These are phyloP conservation scores for Lucifuga dentata DNA, from an alignment of 2,113 vertebrate species.

Conservation along the genomic window DNA sequence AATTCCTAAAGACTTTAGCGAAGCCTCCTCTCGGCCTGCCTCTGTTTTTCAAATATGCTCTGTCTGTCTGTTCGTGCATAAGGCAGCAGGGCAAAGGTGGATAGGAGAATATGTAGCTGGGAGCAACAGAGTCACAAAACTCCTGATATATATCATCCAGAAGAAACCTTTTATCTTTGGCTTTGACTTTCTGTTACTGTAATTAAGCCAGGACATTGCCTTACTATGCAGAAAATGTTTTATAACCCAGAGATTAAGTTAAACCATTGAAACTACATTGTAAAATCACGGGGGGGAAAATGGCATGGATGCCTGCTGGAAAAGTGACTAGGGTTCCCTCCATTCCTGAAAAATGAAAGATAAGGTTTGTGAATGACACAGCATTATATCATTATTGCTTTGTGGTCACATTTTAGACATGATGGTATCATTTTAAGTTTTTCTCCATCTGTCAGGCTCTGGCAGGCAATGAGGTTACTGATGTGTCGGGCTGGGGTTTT, in stretches of 20 bases:
- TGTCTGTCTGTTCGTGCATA: neutral
- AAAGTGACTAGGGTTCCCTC: conserved; percentile 4
- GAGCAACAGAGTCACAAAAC: neutral
- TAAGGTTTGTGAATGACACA: neutral
- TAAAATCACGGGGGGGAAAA: conserved; percentile 18
- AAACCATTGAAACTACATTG: conserved; percentile 11
- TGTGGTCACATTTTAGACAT: neutral
- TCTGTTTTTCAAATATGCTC: conserved; percentile 41
- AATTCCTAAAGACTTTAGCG: conserved; percentile 29
- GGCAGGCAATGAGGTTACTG: conserved; percentile 36
- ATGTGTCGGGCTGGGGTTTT: conserved; percentile 37
- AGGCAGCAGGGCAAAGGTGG: neutral
- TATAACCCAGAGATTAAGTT: conserved; percentile 3
- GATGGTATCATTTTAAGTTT: conserved; percentile 25
- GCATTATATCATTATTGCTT: neutral
- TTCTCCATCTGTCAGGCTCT: conserved; percentile 39
- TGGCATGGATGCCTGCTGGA: neutral
- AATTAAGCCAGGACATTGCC: neutral
- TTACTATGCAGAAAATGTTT: neutral
- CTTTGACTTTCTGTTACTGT: neutral
- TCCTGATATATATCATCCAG: neutral
- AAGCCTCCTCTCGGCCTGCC: conserved; percentile 27
- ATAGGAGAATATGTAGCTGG: neutral
- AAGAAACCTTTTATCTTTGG: neutral
- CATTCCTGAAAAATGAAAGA: conserved; percentile 2